Base-by-base conservation (phyloP, 2,888 invertebrate genomes). In the Hyles lineata region DNA sequence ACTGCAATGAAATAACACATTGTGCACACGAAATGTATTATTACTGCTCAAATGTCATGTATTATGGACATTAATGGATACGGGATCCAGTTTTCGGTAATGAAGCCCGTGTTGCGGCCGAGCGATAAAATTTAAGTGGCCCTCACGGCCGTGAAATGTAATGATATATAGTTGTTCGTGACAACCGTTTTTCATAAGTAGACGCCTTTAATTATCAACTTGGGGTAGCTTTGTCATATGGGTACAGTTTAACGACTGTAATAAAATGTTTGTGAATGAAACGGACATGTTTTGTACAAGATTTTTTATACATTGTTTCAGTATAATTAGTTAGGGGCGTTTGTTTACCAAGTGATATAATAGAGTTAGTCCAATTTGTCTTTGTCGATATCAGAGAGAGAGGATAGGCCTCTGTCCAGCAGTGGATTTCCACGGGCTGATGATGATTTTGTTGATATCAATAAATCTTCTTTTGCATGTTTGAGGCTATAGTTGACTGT, bases 81-180 rank as follows among this genome's bases (percentile, higher is more conserved):
- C 76, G 69, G 74, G 77, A 77, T 77, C 77, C 80, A 80, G 80
- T 84, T 79, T 82, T 79, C 81, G 76, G 80, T 85, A 87, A 86
- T 87, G 85, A 87, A 87, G 81, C 79, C 67, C 80, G 77, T 86
- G 86, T 84, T 81, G 79, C 79, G 77, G 76, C 74, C 80, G 76
- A 73, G 72, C 82, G 80, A 86, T 88, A 88, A 88, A 88, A 87
- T 87, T 87, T 87, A 84, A 88, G 80, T 82, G 82, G 82, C 75
- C 87, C 82, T 71, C 78, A 70, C 72, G 82, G 79, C 81, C 81
- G 73, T 79, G 78, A 83, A 83, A 82, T 81, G 80, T 77, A 74
- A 78, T 78, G 58, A 72, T 72, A 23, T 29, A 67, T 43, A 67
- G 35, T 59, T 71, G 50, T 59, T 58, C 25, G 63, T 67, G 50